These are phyloP conservation scores for Osmoderma eremita DNA, from an alignment of 2,888 invertebrate genomes.

Conservation along the genomic window DNA sequence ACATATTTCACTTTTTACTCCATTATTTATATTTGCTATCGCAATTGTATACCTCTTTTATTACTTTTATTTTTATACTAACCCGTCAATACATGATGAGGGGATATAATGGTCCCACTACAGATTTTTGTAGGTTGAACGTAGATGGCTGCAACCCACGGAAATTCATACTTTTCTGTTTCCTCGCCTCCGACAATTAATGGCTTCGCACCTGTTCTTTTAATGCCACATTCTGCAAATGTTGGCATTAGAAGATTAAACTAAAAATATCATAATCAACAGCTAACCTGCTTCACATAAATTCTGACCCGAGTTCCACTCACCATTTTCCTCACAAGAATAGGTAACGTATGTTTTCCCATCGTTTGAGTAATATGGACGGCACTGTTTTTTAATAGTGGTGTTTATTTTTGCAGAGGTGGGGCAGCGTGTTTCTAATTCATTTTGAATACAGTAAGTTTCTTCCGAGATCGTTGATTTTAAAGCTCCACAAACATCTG, in stretches of 20 bases:
- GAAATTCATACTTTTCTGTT: conserved; percentile 11
- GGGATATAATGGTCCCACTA: conserved; percentile 12
- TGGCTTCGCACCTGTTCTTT: not conserved
- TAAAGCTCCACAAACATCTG: too few relatives aligned
- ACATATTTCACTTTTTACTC: not conserved
- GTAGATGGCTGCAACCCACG: conserved; percentile 23
- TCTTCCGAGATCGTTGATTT: too few relatives aligned
- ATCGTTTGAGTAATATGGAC: conserved; percentile 4
- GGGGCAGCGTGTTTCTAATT: not conserved
- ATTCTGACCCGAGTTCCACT: not conserved
- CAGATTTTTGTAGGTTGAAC: not conserved
- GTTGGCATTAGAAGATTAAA: not conserved
- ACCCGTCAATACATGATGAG: conserved; percentile 12
- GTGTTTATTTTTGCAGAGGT: not conserved
- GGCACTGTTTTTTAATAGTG: not conserved
- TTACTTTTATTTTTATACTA: not conserved
- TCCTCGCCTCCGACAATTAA: conserved; percentile 11
- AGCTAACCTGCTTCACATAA: too few relatives aligned
- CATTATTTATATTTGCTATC: too few relatives aligned
- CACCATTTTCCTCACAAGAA: not conserved
- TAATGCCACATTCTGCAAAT: conserved; percentile 13
- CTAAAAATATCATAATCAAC: too few relatives aligned
- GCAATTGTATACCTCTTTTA: not conserved
- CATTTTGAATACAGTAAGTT: too few relatives aligned
- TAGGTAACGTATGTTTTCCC: not conserved